Evolutionary conservation across 2,113 vertebrate genomes (phyloP).

Genomic region (Hyla sarda): DNA sequence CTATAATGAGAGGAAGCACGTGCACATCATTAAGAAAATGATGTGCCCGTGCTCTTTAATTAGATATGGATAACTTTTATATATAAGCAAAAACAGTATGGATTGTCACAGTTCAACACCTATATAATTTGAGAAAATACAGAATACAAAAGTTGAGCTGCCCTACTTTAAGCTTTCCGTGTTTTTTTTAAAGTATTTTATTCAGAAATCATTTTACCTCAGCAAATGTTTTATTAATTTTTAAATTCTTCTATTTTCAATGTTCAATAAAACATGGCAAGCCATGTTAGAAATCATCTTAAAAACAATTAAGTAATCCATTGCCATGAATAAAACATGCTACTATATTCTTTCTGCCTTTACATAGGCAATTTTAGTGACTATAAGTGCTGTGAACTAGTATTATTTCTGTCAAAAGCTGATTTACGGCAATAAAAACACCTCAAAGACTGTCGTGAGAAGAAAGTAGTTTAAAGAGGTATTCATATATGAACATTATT

Average conservation of each 20-base stretch:
- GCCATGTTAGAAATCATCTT: slow-evolving; percentile 14
- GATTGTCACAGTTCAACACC: slow-evolving; percentile 18
- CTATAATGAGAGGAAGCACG: neutral
- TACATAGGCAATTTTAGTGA: neutral
- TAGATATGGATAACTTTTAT: neutral
- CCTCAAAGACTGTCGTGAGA: neutral
- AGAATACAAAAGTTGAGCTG: neutral
- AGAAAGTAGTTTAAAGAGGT: neutral
- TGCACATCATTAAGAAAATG: slow-evolving; percentile 3
- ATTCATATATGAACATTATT: too few relatives aligned
- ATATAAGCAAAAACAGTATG: neutral
- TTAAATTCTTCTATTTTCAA: slow-evolving; percentile 38
- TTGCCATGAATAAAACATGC: slow-evolving; percentile 42
- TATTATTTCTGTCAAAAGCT: neutral
- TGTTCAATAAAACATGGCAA: slow-evolving; percentile 44
- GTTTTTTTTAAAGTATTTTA: neutral
- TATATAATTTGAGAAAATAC: slow-evolving; percentile 5
- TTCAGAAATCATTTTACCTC: neutral
- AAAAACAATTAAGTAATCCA: slow-evolving; percentile 41
- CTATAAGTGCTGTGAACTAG: slow-evolving; percentile 1
- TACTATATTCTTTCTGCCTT: neutral
- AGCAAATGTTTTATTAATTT: slow-evolving; percentile 34
- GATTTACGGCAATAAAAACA: too few relatives aligned
- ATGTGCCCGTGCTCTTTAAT: too few relatives aligned
- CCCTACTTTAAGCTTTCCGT: neutral